Evolutionary conservation across 2,797 vertebrate species (phyloP).

Genomic region (Melanotaenia trifasciata): DNA sequence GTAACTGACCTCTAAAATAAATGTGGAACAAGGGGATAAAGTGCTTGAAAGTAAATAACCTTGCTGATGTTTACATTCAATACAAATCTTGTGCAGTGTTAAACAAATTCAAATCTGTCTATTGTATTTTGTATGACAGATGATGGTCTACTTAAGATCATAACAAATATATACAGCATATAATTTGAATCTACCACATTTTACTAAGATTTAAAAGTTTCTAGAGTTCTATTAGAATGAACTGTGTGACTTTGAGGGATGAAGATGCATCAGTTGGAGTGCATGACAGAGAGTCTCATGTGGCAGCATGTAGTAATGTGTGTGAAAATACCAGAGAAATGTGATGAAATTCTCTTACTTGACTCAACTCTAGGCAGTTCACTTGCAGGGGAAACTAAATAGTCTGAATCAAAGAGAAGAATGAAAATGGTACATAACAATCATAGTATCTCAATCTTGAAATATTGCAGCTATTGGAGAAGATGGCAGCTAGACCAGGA

Average conservation of each 20-base stretch:
- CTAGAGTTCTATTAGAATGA: conserved; percentile 4
- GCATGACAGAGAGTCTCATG: conserved; percentile 26
- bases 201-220: conserved; percentile 49
- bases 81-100: too few species aligned
- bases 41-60: too few species aligned
- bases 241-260: conserved; percentile 42
- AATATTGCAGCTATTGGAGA: conserved; percentile 56
- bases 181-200: conserved; percentile 34
- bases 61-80: too few species aligned
- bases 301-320: conserved; percentile 45
- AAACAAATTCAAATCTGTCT: background rate
- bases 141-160: conserved; percentile 1
- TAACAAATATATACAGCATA: conserved; percentile 13
- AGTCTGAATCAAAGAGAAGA: conserved; percentile 52
- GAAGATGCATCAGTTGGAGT: conserved; percentile 35
- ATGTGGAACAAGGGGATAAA: too few species aligned
- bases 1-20: too few species aligned
- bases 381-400: conserved; percentile 62
- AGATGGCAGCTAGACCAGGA: conserved; percentile 47
- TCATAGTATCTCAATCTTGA: conserved; percentile 59
- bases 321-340: conserved; percentile 51
- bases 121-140: background rate
- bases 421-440: conserved; percentile 65
- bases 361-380: conserved; percentile 34
- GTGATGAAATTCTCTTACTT: conserved; percentile 54